These are phyloP conservation scores for Chloropsis cyanopogon DNA, from an alignment of 2,113 vertebrate species.

Conservation along the genomic window DNA sequence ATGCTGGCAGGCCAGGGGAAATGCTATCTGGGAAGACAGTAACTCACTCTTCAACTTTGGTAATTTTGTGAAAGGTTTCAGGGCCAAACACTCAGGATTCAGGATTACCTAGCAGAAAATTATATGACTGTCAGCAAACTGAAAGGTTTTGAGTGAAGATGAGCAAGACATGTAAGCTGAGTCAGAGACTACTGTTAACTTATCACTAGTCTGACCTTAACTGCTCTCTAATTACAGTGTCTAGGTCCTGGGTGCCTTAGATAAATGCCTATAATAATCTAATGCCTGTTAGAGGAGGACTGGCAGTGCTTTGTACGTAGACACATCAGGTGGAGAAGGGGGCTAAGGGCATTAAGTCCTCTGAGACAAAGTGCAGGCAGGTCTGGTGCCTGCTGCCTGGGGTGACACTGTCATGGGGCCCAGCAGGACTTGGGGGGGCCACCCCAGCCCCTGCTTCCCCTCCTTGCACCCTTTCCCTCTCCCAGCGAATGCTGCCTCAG, in stretches of 20 bases:
- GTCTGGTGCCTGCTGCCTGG: neutral
- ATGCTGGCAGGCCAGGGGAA: neutral
- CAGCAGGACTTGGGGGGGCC: neutral
- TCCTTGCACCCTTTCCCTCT: neutral
- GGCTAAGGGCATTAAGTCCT: neutral
- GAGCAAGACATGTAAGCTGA: neutral
- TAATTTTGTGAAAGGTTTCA: neutral
- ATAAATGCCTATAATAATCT: neutral
- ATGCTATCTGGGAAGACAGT: neutral
- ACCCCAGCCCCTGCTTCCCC: neutral
- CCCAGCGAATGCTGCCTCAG: rapidly evolving
- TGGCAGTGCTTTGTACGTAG: neutral
- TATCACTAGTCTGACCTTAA: constrained; percentile 16
- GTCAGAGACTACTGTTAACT: neutral
- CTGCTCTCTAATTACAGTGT: neutral
- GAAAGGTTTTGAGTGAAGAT: neutral
- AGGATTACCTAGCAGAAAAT: neutral
- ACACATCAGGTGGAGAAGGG: neutral
- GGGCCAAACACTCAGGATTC: neutral
- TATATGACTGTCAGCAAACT: neutral
- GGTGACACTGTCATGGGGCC: rapidly evolving
- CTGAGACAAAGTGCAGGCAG: neutral
- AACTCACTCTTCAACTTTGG: neutral
- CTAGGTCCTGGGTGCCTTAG: neutral
- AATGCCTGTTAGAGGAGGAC: neutral